Conservation (phyloP, 2,888 invertebrate species). For the Diogma glabrata region DNA sequence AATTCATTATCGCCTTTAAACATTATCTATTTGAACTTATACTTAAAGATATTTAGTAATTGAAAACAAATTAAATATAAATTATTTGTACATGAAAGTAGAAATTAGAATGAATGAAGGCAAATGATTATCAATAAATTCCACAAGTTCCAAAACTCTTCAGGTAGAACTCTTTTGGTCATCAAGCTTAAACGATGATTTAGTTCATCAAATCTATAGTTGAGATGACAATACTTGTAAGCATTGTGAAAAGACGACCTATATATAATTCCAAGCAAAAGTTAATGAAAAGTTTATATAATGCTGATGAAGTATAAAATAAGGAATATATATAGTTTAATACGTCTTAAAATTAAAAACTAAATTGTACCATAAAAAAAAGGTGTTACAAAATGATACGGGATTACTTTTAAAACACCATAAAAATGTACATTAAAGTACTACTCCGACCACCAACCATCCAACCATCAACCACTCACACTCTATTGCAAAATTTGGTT, state of each 20-base stretch:
- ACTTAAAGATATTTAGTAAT: conserved; percentile 38
- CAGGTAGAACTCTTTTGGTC: conserved; percentile 33
- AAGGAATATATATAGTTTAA: not conserved
- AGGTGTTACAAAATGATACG: conserved; percentile 3
- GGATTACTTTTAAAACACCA: not conserved
- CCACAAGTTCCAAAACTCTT: conserved; percentile 49
- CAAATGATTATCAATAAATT: conserved; percentile 42
- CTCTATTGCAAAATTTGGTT: not conserved
- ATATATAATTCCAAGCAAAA: conserved; percentile 58
- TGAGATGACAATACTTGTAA: conserved; percentile 54
- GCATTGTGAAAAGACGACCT: conserved; percentile 57
- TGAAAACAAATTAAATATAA: conserved; percentile 58
- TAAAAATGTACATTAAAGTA: not conserved
- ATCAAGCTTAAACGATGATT: conserved; percentile 31
- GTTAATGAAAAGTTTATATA: conserved; percentile 5
- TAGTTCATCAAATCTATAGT: conserved; percentile 54
- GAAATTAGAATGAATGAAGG: conserved; percentile 46
- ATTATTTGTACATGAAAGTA: conserved; percentile 51
- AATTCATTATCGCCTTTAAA: not conserved
- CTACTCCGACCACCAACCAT: not conserved
- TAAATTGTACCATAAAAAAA: not conserved
- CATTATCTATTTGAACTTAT: not conserved
- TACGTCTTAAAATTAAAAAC: too few species aligned
- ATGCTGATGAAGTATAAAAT: too few species aligned
- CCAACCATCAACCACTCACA: too few species aligned